Base-by-base conservation (phyloP, 2,888 invertebrate genomes). In the Hypomecis atomaria region DNA sequence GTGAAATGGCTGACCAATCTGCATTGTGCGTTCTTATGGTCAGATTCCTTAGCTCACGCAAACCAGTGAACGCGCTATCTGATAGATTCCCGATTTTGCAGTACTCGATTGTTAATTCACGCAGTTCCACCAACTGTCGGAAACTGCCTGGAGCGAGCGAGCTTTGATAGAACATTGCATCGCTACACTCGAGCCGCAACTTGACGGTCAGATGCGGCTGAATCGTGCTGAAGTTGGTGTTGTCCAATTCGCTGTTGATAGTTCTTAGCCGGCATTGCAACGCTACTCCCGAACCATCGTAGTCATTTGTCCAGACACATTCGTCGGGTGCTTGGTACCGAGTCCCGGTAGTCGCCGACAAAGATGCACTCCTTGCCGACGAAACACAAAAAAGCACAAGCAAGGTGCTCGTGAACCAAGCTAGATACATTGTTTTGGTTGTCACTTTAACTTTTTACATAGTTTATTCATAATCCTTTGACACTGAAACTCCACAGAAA, bases 11-110 rank as follows among this genome's bases (percentile, higher is more conserved):
- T 45, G 96, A 96, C 96, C 96, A 96, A 82, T 96, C 96, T 47
- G 96, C 96, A 87, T 97, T 97, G 88, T 97, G 96, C 56, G 97
- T 97, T 77, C 96, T 94, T 71, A 97, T 94, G 49, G 97, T 97
- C 64, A 97, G 92, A 84, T 96, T 96, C 72, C 96, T 93, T 67
- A 97, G 93, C 83, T 96, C 95, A 65, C 95, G 94, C 47, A 97
- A 94, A 50, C 97, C 97, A 49, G 95, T 94, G 80, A 97, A 96
- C n/a, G 97, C 96, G 62, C 96, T 96, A 76, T 96, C 95, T 65
- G 96, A 96, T 64, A 97, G 93, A 82, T 96, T 96, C 62, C 96
- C 96, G 69, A 97, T 96, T 90, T 97, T 96, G 87, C 97, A 97
- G 82, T 95, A 96, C 83, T 97, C 96, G 75, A 97, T 95, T 48